phyloP scores from a whole-genome alignment of 2,113 vertebrate genomes.

The Mandrillus leucophaeus region DNA sequence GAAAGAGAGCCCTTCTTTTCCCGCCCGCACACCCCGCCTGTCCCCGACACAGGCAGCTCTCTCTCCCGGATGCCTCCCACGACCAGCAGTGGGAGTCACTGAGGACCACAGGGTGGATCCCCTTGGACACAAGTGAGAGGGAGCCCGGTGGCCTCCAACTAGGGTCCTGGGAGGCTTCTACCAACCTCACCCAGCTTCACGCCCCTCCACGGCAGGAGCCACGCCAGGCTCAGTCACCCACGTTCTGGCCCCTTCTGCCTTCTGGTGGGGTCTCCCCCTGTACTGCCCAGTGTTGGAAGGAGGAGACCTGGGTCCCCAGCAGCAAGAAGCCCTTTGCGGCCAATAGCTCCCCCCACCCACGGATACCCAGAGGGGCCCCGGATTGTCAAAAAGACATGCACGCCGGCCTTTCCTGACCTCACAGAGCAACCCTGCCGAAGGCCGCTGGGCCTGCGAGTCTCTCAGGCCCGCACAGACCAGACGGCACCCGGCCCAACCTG shows the following conservation, averaged over 20 bases:
- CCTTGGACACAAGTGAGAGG: not conserved
- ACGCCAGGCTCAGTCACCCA: not conserved
- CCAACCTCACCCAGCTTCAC: not conserved
- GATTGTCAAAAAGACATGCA: not conserved
- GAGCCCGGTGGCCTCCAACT: not conserved
- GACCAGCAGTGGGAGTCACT: not conserved
- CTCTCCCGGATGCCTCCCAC: not conserved
- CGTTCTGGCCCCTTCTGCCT: not conserved
- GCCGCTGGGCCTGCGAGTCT: not conserved
- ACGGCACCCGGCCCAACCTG: not conserved
- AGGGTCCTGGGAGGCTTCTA: not conserved
- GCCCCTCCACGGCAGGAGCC: not conserved
- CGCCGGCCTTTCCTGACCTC: not conserved
- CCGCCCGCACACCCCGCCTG: not conserved
- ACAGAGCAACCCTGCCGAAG: not conserved
- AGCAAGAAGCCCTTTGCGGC: not conserved
- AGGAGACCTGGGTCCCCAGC: not conserved
- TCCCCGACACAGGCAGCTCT: not conserved
- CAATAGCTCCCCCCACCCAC: not conserved
- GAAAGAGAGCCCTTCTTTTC: not conserved
- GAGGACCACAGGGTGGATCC: not conserved
- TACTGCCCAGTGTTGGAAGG: not conserved
- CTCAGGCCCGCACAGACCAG: not conserved
- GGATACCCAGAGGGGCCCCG: not conserved
- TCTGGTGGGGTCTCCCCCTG: not conserved